Evolutionary conservation across 2,888 invertebrate species (phyloP).

Genomic region (Malthinus seriepunctatus): DNA sequence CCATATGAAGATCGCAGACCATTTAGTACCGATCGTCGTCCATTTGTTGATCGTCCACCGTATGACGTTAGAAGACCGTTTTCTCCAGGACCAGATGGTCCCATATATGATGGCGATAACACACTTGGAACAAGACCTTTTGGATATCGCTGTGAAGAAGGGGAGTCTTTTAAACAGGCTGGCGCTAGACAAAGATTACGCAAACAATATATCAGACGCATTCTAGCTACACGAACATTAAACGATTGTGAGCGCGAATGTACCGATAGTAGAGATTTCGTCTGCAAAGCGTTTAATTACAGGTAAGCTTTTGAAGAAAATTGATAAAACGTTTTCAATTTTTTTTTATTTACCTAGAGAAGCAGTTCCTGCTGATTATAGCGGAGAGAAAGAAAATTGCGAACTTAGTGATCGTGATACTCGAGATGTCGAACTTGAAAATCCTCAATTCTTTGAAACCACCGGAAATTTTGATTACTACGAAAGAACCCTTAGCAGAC

Average conservation of each 20-base stretch:
- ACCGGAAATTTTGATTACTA: slow-evolving; percentile 85
- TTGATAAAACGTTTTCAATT: background rate
- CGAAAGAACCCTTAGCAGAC: slow-evolving; percentile 74
- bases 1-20: slow-evolving; percentile 16
- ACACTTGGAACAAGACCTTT: slow-evolving; percentile 49
- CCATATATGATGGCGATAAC: slow-evolving; percentile 50
- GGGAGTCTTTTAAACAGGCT: slow-evolving; percentile 81
- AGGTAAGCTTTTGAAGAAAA: slow-evolving; percentile 57
- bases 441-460: slow-evolving; percentile 83
- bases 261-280: slow-evolving; percentile 78
- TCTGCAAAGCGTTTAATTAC: slow-evolving; percentile 86
- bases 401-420: slow-evolving; percentile 88
- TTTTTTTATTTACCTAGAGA: slow-evolving; percentile 24
- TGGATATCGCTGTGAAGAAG: slow-evolving; percentile 74
- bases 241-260: slow-evolving; percentile 85
- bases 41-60: slow-evolving; percentile 17
- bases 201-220: slow-evolving; percentile 74
- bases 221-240: slow-evolving; percentile 73
- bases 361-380: slow-evolving; percentile 54
- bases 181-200: slow-evolving; percentile 78
- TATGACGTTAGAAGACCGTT: slow-evolving; percentile 36
- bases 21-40: slow-evolving; percentile 13
- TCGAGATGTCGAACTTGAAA: slow-evolving; percentile 80
- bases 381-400: slow-evolving; percentile 78
- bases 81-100: slow-evolving; percentile 52